Conservation (phyloP, 30 jellyfish, hydroid and myxozoan genomes). For the Hydra vulgaris region DNA sequence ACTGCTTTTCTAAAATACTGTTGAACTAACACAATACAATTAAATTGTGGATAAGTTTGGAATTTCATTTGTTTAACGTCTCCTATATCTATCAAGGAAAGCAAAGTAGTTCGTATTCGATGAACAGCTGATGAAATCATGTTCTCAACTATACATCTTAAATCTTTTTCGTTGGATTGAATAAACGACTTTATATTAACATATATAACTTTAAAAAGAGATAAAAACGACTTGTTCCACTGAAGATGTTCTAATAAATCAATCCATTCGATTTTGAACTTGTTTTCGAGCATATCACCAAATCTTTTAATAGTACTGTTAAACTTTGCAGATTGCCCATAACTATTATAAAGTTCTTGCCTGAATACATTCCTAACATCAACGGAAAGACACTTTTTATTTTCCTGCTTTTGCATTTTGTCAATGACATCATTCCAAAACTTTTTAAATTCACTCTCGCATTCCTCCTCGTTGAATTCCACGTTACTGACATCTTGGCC, state of each 20-base stretch:
- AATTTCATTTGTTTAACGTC: not conserved
- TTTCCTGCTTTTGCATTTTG: no score
- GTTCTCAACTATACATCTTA: no score
- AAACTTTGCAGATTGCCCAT: not conserved
- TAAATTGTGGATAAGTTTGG: not conserved
- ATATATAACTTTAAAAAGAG: no score
- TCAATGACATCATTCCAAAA: not conserved
- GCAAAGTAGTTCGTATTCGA: not conserved
- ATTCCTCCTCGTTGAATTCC: no score
- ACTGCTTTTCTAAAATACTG: not conserved
- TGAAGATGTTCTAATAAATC: no score
- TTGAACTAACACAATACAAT: not conserved
- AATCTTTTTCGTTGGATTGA: no score
- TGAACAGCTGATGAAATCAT: not conserved
- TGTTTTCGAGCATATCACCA: not conserved
- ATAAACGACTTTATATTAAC: no score
- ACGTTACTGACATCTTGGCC: no score
- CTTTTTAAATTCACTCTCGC: not conserved
- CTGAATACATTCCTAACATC: not conserved
- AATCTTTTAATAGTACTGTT: not conserved
- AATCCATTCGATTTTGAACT: not conserved
- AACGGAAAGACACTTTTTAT: no score
- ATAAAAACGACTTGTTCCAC: no score
- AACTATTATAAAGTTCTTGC: not conserved
- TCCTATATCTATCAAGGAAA: not conserved